phyloP scores from a whole-genome alignment of 1,140 invertebrate species.

The Zaprionus ghesquierei region DNA sequence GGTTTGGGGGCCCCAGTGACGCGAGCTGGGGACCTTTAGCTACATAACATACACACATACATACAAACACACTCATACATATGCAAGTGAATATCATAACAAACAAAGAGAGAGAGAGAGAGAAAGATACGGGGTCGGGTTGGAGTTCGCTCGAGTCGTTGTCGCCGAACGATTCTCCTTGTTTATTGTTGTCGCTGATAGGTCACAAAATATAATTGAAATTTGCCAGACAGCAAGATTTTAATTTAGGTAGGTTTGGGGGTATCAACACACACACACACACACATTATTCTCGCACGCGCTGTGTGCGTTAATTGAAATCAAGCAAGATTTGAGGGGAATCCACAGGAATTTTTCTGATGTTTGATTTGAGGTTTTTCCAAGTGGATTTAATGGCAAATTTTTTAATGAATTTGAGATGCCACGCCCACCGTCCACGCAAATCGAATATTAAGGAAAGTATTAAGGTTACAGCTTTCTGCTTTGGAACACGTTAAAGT shows the following conservation, averaged over 20 bases:
- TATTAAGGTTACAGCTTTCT: no score
- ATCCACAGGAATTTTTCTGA: background rate
- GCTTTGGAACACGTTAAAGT: no score
- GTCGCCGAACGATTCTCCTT: constrained; percentile 32
- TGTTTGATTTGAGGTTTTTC: background rate
- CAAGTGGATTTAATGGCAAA: background rate
- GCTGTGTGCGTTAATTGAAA: background rate
- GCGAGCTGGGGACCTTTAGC: constrained; percentile 25
- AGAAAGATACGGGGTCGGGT: background rate
- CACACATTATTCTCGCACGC: background rate
- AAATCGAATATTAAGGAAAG: no score
- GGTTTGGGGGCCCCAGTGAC: background rate
- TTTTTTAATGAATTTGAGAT: background rate
- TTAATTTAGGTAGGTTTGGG: constrained; percentile 48
- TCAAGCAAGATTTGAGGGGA: background rate
- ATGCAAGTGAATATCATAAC: constrained; percentile 32
- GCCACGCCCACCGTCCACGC: no score
- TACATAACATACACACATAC: constrained; percentile 20
- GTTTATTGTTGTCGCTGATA: constrained; percentile 74
- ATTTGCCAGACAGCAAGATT: constrained; percentile 47
- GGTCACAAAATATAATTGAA: constrained; percentile 76
- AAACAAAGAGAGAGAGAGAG: constrained; percentile 5
- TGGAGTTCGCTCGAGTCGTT: no score
- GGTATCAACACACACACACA: background rate
- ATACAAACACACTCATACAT: background rate